Base-by-base conservation (phyloP, 2,797 vertebrate genomes). In the Rhinophrynus dorsalis region DNA sequence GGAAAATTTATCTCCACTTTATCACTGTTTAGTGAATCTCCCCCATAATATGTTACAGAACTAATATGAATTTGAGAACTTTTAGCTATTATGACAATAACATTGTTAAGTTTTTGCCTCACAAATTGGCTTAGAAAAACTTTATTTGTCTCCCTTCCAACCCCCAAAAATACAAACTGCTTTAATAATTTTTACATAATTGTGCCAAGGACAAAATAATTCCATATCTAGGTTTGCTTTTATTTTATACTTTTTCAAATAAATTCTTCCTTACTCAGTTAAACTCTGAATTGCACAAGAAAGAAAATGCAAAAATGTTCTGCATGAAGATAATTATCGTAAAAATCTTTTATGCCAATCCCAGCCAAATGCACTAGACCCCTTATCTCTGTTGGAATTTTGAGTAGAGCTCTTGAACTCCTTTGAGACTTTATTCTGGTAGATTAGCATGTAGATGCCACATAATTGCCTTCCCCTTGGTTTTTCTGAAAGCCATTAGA, bases 361-460 rank as follows among this genome's bases (percentile, higher is more conserved):
- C 81, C 79, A 84, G 86, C 86, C 85, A 80, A 85, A 92, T 82
- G 78, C 82, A 86, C 86, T 86, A 85, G 74, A 85, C 88, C 88
- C 91, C 93, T 95, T 95, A 95, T 96, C 93, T 77, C 89, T 87
- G 90, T 86, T 90, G 94, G 95, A 93, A 95, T 95, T 96, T 92
- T 88, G 92, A 94, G 92, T 89, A 83, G 88, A 89, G 89, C 89
- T 93, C 90, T 91, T 88, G 89, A 92, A 91, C 83, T 91, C 94
- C 90, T 94, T 83, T 72, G 93, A 92, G 94, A 92, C 86, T 84
- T 87, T 80, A 90, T 92, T 90, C 92, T 92, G 92, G 87, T 85
- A 94, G 94, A 96, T 96, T 94, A 94, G 92, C 91, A 90, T 90
- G 90, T 92, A 91, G 95, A 96, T 91, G 92, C 91, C 89, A 89